Evolutionary conservation across 2,113 vertebrate species (phyloP).

Genomic region (Sinocyclocheilus anshuiensis): DNA sequence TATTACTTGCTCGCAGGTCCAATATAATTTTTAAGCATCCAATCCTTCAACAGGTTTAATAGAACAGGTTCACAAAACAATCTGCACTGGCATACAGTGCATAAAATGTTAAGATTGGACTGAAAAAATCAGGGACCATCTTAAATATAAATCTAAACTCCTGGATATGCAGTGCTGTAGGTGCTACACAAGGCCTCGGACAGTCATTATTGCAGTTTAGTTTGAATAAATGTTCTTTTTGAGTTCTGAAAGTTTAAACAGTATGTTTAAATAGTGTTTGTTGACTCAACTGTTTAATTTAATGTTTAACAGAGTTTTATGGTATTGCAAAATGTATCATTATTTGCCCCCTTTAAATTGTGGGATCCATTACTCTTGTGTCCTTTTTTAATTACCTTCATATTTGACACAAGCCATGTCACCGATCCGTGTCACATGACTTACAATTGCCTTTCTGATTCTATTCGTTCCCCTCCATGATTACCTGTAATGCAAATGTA

Average conservation of each 20-base stretch:
- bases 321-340: neutral
- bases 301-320: neutral
- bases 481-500: constrained; percentile 50
- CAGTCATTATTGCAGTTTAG: neutral
- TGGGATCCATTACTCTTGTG: neutral
- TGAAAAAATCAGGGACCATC: neutral
- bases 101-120: neutral
- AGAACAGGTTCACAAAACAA: neutral
- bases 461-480: constrained; percentile 3
- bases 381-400: neutral
- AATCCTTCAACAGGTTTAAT: neutral
- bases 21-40: neutral
- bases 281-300: neutral
- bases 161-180: neutral
- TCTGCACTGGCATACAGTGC: neutral
- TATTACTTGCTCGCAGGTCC: neutral
- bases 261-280: neutral
- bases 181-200: neutral
- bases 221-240: neutral
- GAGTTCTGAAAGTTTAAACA: neutral
- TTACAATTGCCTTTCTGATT: constrained; percentile 39
- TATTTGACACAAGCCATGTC: neutral
- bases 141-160: neutral
- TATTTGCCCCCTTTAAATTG: neutral
- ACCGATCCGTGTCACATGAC: constrained; percentile 17